Percentiles rank a stretch among this genome's conserved stretches.
phyloP scores from a whole-genome alignment of 2,113 vertebrate genomes.

The Cyprinodon brontotheroides region DNA sequence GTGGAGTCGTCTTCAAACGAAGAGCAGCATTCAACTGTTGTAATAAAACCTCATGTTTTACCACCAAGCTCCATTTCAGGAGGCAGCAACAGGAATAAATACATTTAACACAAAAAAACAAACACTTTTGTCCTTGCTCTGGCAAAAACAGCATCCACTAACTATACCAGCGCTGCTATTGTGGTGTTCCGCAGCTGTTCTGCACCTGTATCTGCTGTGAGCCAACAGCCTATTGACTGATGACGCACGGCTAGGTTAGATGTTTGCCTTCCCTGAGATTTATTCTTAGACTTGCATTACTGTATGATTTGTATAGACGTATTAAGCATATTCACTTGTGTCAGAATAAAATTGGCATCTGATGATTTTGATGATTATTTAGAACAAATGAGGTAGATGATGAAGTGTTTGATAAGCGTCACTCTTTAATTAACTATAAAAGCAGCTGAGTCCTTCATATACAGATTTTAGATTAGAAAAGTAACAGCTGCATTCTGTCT shows the following conservation, averaged over 20 bases:
- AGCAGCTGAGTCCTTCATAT: background rate
- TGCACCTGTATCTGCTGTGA: conserved; percentile 36
- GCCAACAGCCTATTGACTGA: conserved; percentile 32
- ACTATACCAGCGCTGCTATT: conserved; percentile 25
- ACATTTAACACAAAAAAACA: conserved; percentile 29
- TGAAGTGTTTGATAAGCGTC: background rate
- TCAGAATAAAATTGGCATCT: background rate
- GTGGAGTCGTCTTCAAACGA: conserved; percentile 7
- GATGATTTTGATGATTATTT: background rate
- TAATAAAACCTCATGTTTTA: background rate
- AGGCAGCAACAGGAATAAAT: conserved; percentile 5
- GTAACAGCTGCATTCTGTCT: background rate
- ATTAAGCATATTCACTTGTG: conserved; percentile 13
- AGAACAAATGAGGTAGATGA: background rate
- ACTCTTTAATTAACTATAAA: background rate
- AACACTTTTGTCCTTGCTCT: conserved; percentile 44
- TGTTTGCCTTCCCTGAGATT: conserved; percentile 6
- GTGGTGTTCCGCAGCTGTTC: conserved; percentile 40
- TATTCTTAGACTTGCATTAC: conserved; percentile 7
- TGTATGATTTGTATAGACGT: conserved; percentile 1
- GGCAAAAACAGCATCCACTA: background rate
- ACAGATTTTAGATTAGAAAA: background rate
- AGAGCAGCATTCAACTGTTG: conserved; percentile 1
- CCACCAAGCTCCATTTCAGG: conserved; percentile 15
- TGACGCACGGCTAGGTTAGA: conserved; percentile 29